Conservation (phyloP, 2,113 vertebrate species). For the cattle (Bos taurus) region ARS-UCD2.0 NC_037333.1:119501-120000, state of each 20-base stretch:
- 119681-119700: not conserved
- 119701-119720: not conserved
- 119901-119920: not conserved
- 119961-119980: not conserved
- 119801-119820: not conserved
- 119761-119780: not conserved
- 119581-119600: not conserved
- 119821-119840: not conserved
- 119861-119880: not conserved
- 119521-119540: not conserved
- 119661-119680: not conserved
- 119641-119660: not conserved
- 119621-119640: not conserved
- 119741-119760: not conserved
- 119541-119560: not conserved
- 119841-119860: not conserved
- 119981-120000: not conserved
- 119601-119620: not conserved
- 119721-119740: not conserved
- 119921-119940: not conserved
- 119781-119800: not conserved
- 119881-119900: too few relatives aligned
- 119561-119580: not conserved
- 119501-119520: not conserved
- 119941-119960: not conserved